Conservation (phyloP, 1,140 invertebrate genomes). For the Drosophila setifemur region DNA sequence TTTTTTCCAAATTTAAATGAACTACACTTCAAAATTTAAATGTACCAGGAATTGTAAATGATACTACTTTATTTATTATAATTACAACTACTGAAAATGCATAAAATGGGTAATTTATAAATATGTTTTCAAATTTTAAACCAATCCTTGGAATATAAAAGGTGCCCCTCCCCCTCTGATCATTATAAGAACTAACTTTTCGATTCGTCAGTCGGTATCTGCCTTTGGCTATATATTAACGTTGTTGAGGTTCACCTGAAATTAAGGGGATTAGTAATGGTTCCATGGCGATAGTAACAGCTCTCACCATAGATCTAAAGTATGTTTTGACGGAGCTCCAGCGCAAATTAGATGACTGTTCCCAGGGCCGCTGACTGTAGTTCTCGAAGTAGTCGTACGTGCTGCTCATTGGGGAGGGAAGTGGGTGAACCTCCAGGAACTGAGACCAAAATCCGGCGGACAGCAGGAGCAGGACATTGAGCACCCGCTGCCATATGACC, state of each 20-base stretch:
- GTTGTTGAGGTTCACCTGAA: slow-evolving; percentile 43
- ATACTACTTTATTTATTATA: neutral
- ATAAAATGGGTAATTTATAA: neutral
- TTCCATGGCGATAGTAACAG: no score
- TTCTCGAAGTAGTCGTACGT: slow-evolving; percentile 28
- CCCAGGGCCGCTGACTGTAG: slow-evolving; percentile 31
- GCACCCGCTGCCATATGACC: slow-evolving; percentile 51
- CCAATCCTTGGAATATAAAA: neutral
- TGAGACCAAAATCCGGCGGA: slow-evolving; percentile 55
- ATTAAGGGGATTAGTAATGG: neutral
- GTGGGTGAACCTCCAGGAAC: slow-evolving; percentile 55
- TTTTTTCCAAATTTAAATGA: no score
- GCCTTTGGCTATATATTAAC: neutral
- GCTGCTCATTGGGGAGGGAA: slow-evolving; percentile 16
- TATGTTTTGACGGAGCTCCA: slow-evolving; percentile 62
- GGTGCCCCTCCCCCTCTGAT: neutral
- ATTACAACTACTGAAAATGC: neutral
- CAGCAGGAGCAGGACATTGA: slow-evolving; percentile 39
- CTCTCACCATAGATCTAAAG: slow-evolving; percentile 63
- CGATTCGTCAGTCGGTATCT: no score
- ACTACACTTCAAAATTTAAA: no score
- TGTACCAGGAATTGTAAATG: no score
- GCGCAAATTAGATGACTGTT: slow-evolving; percentile 30
- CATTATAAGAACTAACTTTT: neutral
- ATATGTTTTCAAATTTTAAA: neutral